Evolutionary conservation across 2,113 vertebrate genomes (phyloP).

Genomic region (Myiozetetes cayanensis): DNA sequence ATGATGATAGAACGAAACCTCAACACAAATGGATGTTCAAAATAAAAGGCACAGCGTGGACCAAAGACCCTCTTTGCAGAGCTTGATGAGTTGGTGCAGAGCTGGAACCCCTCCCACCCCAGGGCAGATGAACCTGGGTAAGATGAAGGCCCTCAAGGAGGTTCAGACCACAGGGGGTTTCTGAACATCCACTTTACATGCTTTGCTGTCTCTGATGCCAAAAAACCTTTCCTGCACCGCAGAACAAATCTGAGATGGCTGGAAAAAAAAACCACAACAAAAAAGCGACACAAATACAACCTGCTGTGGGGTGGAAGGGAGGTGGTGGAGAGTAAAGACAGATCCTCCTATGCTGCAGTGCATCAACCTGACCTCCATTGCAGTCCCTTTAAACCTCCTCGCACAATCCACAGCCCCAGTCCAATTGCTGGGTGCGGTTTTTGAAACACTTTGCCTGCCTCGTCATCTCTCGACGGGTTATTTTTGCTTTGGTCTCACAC

Average conservation of each 20-base stretch:
- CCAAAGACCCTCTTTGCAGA: background rate
- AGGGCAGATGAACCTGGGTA: background rate
- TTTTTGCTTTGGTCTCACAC: background rate
- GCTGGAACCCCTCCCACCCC: background rate
- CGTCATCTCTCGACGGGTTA: accelerated
- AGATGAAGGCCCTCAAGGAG: background rate
- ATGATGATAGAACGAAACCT: background rate
- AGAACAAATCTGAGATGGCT: background rate
- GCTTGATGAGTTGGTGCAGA: background rate
- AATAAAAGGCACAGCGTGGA: background rate
- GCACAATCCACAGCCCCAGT: background rate
- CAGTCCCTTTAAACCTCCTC: background rate
- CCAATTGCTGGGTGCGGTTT: background rate
- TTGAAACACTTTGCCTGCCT: background rate
- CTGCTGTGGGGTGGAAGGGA: background rate
- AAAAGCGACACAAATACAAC: background rate
- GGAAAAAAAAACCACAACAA: background rate
- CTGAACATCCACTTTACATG: background rate
- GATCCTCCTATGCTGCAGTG: background rate
- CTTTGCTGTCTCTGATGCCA: accelerated
- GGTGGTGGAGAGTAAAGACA: background rate
- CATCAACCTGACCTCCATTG: background rate
- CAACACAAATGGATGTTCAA: background rate
- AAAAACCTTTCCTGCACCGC: background rate
- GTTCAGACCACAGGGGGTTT: background rate